phyloP scores from a whole-genome alignment of 2,888 invertebrate species.

The Lithophane ornitopus region DNA sequence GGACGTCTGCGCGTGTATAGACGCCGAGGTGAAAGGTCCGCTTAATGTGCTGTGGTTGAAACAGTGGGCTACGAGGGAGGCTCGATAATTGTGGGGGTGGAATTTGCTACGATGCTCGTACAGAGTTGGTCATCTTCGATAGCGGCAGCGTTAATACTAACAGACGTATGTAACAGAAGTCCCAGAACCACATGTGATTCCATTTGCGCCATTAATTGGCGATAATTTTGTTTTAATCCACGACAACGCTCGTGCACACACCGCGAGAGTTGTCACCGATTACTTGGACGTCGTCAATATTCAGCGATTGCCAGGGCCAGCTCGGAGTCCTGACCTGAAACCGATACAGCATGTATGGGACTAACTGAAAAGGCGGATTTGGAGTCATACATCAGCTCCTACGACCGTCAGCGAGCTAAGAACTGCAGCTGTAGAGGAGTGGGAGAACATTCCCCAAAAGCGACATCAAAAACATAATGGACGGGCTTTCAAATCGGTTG shows the following conservation, averaged over 20 bases:
- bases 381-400: background rate
- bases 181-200: constrained; percentile 5
- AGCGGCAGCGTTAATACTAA: background rate
- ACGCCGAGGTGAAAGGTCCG: no score
- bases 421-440: constrained; percentile 11
- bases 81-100: no score
- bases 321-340: background rate
- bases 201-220: constrained; percentile 9
- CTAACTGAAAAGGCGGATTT: background rate
- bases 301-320: constrained; percentile 3
- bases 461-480: constrained; percentile 9
- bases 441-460: background rate
- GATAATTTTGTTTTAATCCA: constrained; percentile 15
- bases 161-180: background rate
- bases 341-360: background rate
- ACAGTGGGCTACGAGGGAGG: no score
- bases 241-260: constrained; percentile 10
- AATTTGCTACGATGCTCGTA: background rate
- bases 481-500: constrained; percentile 1
- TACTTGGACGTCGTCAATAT: constrained; percentile 7
- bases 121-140: background rate
- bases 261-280: constrained; percentile 5
- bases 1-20: no score
- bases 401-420: background rate
- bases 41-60: no score